Base-by-base conservation (phyloP, 2,888 invertebrate species). In the Pterostichus niger region DNA sequence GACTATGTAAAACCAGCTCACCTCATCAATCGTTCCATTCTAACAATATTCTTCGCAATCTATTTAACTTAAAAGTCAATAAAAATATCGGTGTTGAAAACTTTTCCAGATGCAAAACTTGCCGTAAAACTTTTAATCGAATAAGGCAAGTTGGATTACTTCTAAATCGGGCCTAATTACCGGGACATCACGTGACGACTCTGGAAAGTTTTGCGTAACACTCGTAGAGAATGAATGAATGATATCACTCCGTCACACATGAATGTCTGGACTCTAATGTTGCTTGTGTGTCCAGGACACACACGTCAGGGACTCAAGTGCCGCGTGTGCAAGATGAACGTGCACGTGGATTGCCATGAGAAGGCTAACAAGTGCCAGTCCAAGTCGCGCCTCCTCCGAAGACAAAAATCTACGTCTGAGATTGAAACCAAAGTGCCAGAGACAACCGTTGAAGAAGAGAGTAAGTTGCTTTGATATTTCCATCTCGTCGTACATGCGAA, bases 251-350 rank as follows among this genome's bases (percentile, higher is more conserved):
- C 24, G 24, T 24, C 24, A 24, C 24, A 40, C 6, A 6, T 40
- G 40, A 24, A 24, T 24, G 40, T 40, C 3, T 40, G 1, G 40
- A 40, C 9, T 3, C 6, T 52, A 31, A 64, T 33, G 33, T 84
- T 83, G 2, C 1, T 6, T 71, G 87, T 88, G 56, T 71, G 87
- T 88, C 52, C 88, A 96, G 97, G 98, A 83, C 98, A 98, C 90
- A 96, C 97, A 78, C 93, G 96, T 68, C 98, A 98, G 90, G 98
- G 98, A 13, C 91, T 98, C 82, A 95, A 96, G 85, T 98, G 98
- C 89, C 93, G 97, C 82, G 93, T 97, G 85, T 98, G 98, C 90
- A 98, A 97, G 90, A 94, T 96, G 91, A 98, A 97, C 90, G 95
- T 96, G 80, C 98, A 98, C 90, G 93, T 95, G 61, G 97, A 97